A percentile compares a stretch with the other conserved stretches of the same genome.
phyloP scores from a whole-genome alignment of 23 tunicate species.

The Trididemnum clinides region DNA sequence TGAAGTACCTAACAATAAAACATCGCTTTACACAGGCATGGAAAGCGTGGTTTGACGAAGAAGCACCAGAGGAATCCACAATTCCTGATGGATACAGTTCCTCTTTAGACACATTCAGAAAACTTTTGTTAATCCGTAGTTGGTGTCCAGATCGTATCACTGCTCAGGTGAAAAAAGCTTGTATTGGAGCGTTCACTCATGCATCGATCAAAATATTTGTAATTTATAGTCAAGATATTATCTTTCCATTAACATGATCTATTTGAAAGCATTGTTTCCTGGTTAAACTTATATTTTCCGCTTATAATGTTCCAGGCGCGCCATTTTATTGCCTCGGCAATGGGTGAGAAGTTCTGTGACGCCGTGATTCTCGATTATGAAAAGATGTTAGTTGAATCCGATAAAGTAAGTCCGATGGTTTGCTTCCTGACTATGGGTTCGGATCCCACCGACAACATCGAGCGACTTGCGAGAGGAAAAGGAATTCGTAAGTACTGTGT shows the following conservation, averaged over 20 bases:
- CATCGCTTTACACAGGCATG: no score
- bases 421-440: slow-evolving; percentile 99
- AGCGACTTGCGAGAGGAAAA: slow-evolving; percentile 87
- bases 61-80: slow-evolving; percentile 91
- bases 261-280: neutral
- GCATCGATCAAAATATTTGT: neutral
- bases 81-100: slow-evolving; percentile 97
- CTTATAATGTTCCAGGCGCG: slow-evolving; percentile 68
- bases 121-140: slow-evolving; percentile 88
- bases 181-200: neutral
- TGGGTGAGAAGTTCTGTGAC: slow-evolving; percentile 91
- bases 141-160: slow-evolving; percentile 99
- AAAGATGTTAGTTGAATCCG: slow-evolving; percentile 88
- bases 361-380: slow-evolving; percentile 96
- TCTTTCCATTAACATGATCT: no score
- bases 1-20: no score
- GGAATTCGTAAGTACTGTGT: slow-evolving; percentile 98
- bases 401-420: slow-evolving; percentile 77
- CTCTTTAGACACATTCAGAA: slow-evolving; percentile 94
- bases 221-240: neutral
- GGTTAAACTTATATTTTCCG: neutral
- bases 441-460: slow-evolving; percentile 98
- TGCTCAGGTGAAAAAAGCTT: slow-evolving; percentile 70
- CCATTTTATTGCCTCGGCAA: slow-evolving; percentile 89
- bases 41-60: slow-evolving; percentile 99